phyloP scores from a whole-genome alignment of 2,888 invertebrate species.

The Eustalomyia histrio region DNA sequence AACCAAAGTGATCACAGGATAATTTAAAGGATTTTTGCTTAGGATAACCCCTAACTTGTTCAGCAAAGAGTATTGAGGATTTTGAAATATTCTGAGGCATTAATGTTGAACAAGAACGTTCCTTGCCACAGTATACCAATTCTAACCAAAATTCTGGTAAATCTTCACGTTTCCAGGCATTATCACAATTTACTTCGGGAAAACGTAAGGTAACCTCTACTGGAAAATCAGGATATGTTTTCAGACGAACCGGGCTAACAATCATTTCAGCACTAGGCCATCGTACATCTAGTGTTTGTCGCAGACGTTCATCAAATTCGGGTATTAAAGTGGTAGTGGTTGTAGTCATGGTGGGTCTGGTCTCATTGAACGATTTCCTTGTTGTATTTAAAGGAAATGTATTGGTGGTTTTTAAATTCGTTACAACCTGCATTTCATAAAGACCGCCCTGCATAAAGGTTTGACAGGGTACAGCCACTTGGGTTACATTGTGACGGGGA shows the following conservation, averaged over 20 bases:
- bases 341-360: conserved; percentile 57
- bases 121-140: conserved; percentile 89
- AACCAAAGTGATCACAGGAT: conserved; percentile 89
- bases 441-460: conserved; percentile 76
- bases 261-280: conserved; percentile 89
- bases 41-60: conserved; percentile 87
- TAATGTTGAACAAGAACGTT: conserved; percentile 84
- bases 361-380: background rate
- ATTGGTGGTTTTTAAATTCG: conserved; percentile 71
- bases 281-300: conserved; percentile 85
- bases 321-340: conserved; percentile 74
- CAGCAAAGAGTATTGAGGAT: conserved; percentile 86
- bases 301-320: conserved; percentile 74
- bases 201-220: conserved; percentile 88
- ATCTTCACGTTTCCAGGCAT: conserved; percentile 78
- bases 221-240: conserved; percentile 88
- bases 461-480: conserved; percentile 77
- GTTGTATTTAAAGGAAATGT: background rate
- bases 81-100: conserved; percentile 79
- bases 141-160: conserved; percentile 87
- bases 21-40: conserved; percentile 85
- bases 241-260: conserved; percentile 87
- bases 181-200: conserved; percentile 84
- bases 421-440: conserved; percentile 77
- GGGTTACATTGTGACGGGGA: conserved; percentile 76